A percentile compares a stretch with the other conserved stretches of the same genome.
Evolutionary conservation across 2,113 vertebrate species (phyloP).

Genomic region (Oncorhynchus clarkii): DNA sequence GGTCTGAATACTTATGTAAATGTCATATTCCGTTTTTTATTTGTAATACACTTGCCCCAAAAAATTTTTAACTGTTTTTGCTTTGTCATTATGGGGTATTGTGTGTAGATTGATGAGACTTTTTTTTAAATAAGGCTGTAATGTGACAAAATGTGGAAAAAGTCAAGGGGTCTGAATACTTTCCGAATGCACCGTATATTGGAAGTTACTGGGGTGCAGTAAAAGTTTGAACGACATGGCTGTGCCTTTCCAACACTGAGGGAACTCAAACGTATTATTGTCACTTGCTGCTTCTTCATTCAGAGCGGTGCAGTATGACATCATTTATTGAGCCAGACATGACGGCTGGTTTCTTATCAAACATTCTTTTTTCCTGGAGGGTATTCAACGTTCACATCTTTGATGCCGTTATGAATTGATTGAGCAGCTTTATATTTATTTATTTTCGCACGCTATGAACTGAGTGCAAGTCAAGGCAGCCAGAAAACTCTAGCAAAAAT

Average conservation of each 20-base stretch:
- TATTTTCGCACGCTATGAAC: slow-evolving; percentile 20
- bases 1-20: no score
- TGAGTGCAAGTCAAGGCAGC: slow-evolving; percentile 13
- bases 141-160: no score
- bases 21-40: no score
- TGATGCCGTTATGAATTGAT: slow-evolving; percentile 31
- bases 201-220: neutral
- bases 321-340: slow-evolving; percentile 53
- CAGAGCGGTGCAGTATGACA: slow-evolving; percentile 23
- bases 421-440: slow-evolving; percentile 39
- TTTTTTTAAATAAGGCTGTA: no score
- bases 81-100: no score
- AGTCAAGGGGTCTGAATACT: no score
- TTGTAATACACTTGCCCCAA: no score
- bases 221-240: neutral
- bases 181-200: no score
- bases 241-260: slow-evolving; percentile 26
- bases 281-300: slow-evolving; percentile 29
- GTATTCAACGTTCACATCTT: slow-evolving; percentile 35
- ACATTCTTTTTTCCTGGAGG: slow-evolving; percentile 26
- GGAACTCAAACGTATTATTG: slow-evolving; percentile 57
- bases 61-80: no score
- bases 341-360: slow-evolving; percentile 43
- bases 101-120: no score
- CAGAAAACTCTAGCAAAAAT: slow-evolving; percentile 21